Percentiles rank a stretch among this genome's conserved stretches.
Evolutionary conservation across 2,113 vertebrate species (phyloP).

Genomic region (Grus americana): DNA sequence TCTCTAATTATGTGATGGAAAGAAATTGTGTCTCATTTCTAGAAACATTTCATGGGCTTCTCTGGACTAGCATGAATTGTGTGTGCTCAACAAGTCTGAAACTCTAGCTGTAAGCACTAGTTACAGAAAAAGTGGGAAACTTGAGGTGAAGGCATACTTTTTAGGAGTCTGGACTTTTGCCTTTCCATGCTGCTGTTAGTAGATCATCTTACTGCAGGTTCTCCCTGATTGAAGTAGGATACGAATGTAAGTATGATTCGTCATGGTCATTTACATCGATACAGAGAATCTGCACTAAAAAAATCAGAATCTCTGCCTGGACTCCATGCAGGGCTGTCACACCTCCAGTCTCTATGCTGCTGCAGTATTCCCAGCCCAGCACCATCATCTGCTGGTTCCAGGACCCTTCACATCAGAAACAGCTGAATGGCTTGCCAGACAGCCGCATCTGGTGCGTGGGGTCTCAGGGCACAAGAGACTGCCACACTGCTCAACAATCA

Average conservation of each 20-base stretch:
- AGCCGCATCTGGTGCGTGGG: background rate
- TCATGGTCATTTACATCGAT: background rate
- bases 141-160: background rate
- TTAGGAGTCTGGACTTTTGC: background rate
- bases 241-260: background rate
- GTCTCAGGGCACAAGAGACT: background rate
- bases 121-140: background rate
- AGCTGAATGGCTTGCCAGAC: background rate
- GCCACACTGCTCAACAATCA: background rate
- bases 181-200: background rate
- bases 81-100: background rate
- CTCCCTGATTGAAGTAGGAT: background rate
- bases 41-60: background rate
- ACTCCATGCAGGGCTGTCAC: background rate
- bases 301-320: background rate
- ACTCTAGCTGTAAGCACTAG: background rate
- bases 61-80: background rate
- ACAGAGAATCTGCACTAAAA: background rate
- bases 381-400: background rate
- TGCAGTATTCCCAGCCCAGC: background rate
- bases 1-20: background rate
- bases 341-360: background rate
- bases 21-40: background rate
- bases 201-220: background rate
- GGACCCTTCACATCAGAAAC: background rate